Evolutionary conservation across 2,113 vertebrate species (phyloP).

Genomic region (Neotoma lepida): DNA sequence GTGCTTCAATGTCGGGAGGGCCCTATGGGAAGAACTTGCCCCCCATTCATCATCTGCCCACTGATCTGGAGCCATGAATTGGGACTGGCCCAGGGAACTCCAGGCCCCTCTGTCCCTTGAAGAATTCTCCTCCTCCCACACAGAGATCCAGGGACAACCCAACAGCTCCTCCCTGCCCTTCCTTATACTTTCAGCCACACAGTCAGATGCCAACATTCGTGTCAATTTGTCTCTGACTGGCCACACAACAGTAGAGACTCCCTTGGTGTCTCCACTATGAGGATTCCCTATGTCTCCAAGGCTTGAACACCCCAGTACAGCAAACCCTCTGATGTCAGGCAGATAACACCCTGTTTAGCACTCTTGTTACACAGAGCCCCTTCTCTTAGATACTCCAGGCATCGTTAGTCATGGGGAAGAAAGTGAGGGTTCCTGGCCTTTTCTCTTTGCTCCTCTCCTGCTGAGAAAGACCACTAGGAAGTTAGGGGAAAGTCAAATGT

Average conservation of each 20-base stretch:
- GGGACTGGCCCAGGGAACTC: not conserved
- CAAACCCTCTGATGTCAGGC: not conserved
- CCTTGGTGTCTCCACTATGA: not conserved
- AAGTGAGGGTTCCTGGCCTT: fast-evolving
- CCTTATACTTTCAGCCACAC: fast-evolving
- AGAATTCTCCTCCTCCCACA: not conserved
- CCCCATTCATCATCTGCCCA: fast-evolving
- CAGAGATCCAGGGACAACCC: not conserved
- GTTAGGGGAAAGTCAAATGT: too few relatives aligned
- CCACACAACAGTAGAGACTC: too few relatives aligned
- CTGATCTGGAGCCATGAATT: not conserved
- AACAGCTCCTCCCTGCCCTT: not conserved
- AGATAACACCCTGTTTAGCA: not conserved
- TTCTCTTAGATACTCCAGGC: too few relatives aligned
- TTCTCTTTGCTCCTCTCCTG: not conserved
- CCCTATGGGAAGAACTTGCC: fast-evolving
- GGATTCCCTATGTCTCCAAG: not conserved
- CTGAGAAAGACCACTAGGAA: fast-evolving
- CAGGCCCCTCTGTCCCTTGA: not conserved
- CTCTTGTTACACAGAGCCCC: not conserved
- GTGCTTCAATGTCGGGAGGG: not conserved
- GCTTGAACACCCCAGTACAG: too few relatives aligned
- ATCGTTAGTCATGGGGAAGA: not conserved
- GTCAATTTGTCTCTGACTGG: too few relatives aligned
- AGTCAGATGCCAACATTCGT: fast-evolving